These are phyloP conservation scores for Pammene fasciana DNA, from an alignment of 2,888 invertebrate species.

Conservation along the genomic window DNA sequence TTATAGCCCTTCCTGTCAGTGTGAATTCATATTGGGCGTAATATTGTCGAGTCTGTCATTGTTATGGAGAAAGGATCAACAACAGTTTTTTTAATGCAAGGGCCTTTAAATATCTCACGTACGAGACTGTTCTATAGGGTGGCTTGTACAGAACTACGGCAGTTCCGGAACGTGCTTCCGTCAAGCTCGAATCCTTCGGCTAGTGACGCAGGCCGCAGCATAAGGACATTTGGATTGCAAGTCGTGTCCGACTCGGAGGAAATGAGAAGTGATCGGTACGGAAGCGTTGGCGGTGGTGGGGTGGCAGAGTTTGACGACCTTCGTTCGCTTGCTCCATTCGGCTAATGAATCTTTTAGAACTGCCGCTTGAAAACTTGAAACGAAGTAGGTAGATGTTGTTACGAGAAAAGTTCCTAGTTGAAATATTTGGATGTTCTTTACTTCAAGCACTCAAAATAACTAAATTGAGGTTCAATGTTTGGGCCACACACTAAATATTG, in stretches of 20 bases:
- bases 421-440: too few relatives aligned
- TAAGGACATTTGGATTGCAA: constrained; percentile 32
- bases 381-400: not conserved
- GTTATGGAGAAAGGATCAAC: not conserved
- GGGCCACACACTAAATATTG: too few relatives aligned
- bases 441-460: too few relatives aligned
- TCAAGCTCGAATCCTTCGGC: constrained; percentile 8
- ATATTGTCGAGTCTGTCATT: not conserved
- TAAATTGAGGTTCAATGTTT: too few relatives aligned
- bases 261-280: constrained; percentile 57
- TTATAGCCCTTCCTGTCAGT: not conserved
- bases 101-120: not conserved
- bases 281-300: constrained; percentile 55
- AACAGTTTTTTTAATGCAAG: not conserved
- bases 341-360: constrained; percentile 51
- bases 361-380: constrained; percentile 12
- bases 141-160: too few relatives aligned
- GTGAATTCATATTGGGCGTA: not conserved
- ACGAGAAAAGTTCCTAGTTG: too few relatives aligned
- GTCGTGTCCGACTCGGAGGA: constrained; percentile 37
- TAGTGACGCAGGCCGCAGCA: constrained; percentile 3
- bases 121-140: not conserved
- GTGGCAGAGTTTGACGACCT: constrained; percentile 68
- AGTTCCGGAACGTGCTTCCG: constrained; percentile 13
- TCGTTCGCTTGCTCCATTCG: constrained; percentile 57